phyloP scores from a whole-genome alignment of 2,113 vertebrate species.

The Xenotilapia flavipinnis region DNA sequence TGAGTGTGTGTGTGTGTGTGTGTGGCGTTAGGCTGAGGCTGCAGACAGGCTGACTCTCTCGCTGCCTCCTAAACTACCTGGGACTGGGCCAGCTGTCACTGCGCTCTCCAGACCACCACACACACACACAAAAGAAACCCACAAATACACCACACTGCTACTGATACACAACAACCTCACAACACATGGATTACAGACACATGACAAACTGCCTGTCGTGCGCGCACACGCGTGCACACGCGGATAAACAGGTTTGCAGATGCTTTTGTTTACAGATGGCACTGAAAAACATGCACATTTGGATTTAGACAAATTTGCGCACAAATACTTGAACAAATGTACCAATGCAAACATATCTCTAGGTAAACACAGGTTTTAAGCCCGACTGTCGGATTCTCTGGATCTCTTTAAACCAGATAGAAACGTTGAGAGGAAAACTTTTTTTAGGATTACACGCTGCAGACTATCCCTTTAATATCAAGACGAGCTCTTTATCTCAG shows the following conservation, averaged over 20 bases:
- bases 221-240: background rate
- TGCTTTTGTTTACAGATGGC: slow-evolving; percentile 66
- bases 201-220: slow-evolving; percentile 8
- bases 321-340: slow-evolving; percentile 65
- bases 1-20: background rate
- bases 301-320: slow-evolving; percentile 65
- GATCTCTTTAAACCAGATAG: slow-evolving; percentile 44
- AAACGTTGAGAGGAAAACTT: background rate
- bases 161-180: slow-evolving; percentile 29
- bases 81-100: slow-evolving; percentile 66
- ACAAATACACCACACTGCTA: background rate
- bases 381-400: slow-evolving; percentile 21
- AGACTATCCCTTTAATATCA: slow-evolving; percentile 20
- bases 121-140: background rate
- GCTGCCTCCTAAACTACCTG: slow-evolving; percentile 63
- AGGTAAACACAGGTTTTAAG: slow-evolving; percentile 54
- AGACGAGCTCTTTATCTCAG: background rate
- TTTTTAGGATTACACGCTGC: background rate
- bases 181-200: slow-evolving; percentile 40
- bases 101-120: slow-evolving; percentile 34
- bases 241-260: slow-evolving; percentile 64
- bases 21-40: slow-evolving; percentile 16
- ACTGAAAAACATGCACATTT: slow-evolving; percentile 59
- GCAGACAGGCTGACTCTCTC: slow-evolving; percentile 50
- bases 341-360: slow-evolving; percentile 42